Evolutionary conservation across 1,140 invertebrate genomes (phyloP), one percentile per base, ranked within the genome.

Genomic region (Oreohelix idahoensis): DNA sequence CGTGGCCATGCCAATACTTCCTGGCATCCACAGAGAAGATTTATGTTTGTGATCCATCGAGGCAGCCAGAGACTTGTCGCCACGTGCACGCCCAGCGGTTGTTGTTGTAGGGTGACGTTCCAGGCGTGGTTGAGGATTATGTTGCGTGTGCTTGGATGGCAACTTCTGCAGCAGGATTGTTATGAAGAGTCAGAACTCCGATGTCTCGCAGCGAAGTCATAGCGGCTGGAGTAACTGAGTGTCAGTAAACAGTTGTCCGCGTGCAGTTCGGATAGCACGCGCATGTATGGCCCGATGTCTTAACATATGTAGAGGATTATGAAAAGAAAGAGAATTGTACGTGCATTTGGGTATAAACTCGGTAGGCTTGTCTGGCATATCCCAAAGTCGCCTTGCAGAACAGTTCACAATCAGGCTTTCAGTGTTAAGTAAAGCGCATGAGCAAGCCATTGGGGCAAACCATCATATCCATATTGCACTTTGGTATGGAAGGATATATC

Each of bases 21-120:
- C n/a, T n/a, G n/a, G n/a, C n/a, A n/a, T n/a, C n/a, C n/a, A n/a
- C n/a, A n/a, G n/a, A n/a, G n/a, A n/a, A n/a, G n/a, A n/a, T n/a
- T n/a, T n/a, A n/a, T n/a, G n/a, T 66, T 38, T 8, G 39, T 49
- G 23, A 86, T 42, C 85, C 85, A 86, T 0, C 39, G 32, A 38
- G 85, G 83, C 66, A 86, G 76, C 85, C 85, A 86, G 26, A 84
- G 75, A n/a, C 69, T n/a, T 83, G 23, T 81, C 63, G 39, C n/a
- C 85, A 86, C 0, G 79, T 66, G 49, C 85, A 86, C 20, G 78
- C 66, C 85, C 85, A 86, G 23, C 76, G 81, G 83, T 86, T 86
- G 79, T 73, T 69, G 69, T n/a, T 83, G 79, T 42, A 86, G 76
- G 5, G 85, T 74, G 45, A 86, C 42, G 51, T 81, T 84, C 23